Percentiles rank a stretch among this genome's conserved stretches.
These are phyloP conservation scores for Calliopum simillimum DNA, from an alignment of 2,888 invertebrate genomes.

Conservation along the genomic window DNA sequence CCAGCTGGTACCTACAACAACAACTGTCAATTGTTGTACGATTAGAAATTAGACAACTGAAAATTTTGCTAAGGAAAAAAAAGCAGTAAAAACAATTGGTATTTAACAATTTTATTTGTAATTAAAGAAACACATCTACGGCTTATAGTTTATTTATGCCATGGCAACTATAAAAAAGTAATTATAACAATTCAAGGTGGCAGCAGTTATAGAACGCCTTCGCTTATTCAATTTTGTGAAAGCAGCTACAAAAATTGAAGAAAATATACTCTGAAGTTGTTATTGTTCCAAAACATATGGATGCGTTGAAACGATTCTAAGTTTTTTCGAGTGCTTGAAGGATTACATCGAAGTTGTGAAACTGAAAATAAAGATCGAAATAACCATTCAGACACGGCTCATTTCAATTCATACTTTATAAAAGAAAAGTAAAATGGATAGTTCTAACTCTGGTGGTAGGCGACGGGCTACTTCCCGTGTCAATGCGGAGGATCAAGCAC, in stretches of 20 bases:
- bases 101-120: not conserved
- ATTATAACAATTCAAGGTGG: not conserved
- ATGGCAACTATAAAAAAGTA: not conserved
- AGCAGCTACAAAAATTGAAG: not conserved
- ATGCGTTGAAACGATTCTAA: too few species aligned
- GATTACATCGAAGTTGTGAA: too few species aligned
- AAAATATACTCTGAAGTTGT: too few species aligned
- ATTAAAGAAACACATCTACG: not conserved
- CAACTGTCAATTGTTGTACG: too few species aligned
- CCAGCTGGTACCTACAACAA: too few species aligned
- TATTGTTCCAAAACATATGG: too few species aligned
- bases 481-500: constrained; percentile 94
- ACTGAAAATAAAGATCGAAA: too few species aligned
- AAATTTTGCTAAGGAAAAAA: too few species aligned
- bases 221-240: constrained; percentile 10
- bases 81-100: too few species aligned
- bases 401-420: not conserved
- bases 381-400: too few species aligned
- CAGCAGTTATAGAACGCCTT: constrained; percentile 25
- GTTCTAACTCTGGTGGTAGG: constrained; percentile 70
- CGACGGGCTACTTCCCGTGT: constrained; percentile 87
- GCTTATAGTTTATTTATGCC: not conserved
- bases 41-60: too few species aligned
- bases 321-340: too few species aligned
- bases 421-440: constrained; percentile 59